phyloP scores from a whole-genome alignment of 2,797 vertebrate genomes.

The Anguilla marmorata region DNA sequence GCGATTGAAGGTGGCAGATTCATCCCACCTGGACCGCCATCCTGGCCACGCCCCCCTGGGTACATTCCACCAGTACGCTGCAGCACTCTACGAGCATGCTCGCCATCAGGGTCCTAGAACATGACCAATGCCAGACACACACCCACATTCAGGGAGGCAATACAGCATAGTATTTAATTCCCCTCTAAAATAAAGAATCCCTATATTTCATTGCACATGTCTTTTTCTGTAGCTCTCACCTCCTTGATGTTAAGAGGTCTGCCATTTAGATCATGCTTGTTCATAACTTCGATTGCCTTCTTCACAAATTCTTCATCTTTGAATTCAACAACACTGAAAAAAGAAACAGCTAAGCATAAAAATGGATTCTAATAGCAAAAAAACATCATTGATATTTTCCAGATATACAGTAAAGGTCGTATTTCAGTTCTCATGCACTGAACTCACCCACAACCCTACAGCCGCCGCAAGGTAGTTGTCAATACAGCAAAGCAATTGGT shows the following conservation, averaged over 20 bases:
- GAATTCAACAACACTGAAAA: conserved; percentile 93
- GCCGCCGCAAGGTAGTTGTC: not conserved
- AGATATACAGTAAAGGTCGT: not conserved
- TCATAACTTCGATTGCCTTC: conserved; percentile 94
- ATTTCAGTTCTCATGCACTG: not conserved
- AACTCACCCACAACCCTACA: conserved; percentile 35
- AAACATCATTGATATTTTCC: not conserved
- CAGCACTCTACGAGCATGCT: conserved; percentile 89
- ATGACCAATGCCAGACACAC: not conserved
- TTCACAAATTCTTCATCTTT: conserved; percentile 98
- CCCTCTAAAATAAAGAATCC: not conserved
- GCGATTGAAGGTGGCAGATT: conserved; percentile 91
- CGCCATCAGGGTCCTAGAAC: conserved; percentile 92
- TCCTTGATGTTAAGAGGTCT: conserved; percentile 97
- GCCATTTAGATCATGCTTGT: conserved; percentile 93
- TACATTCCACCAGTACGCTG: conserved; percentile 84
- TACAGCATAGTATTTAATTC: not conserved
- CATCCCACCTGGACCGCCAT: conserved; percentile 82
- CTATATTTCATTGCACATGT: not conserved
- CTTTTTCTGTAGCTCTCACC: conserved; percentile 66
- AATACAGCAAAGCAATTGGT: not conserved
- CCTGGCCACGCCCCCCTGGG: conserved; percentile 80
- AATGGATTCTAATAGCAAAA: not conserved
- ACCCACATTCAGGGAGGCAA: conserved; percentile 24
- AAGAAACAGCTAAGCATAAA: not conserved